A percentile compares a stretch with the other conserved stretches of the same genome.
These are phyloP conservation scores for Lacanobia oleracea DNA, from an alignment of 2,888 invertebrate genomes.

Conservation along the genomic window DNA sequence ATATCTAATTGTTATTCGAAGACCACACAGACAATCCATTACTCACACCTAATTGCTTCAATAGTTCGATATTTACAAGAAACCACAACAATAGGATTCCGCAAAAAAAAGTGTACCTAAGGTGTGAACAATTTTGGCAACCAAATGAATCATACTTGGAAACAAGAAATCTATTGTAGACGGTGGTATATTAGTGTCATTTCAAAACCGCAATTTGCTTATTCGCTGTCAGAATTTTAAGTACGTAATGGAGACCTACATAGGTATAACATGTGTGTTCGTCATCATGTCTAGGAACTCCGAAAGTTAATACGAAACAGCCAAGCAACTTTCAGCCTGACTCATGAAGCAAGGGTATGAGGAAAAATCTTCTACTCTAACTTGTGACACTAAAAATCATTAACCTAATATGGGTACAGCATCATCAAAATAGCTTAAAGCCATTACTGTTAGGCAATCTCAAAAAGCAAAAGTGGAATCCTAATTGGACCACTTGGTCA, in stretches of 20 bases:
- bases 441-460: too few relatives aligned
- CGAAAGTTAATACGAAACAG: not conserved
- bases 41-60: conserved; percentile 40
- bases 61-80: conserved; percentile 11
- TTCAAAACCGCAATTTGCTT: conserved; percentile 35
- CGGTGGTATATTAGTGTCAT: conserved; percentile 36
- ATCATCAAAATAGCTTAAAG: too few relatives aligned
- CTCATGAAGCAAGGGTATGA: not conserved
- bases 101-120: conserved; percentile 15
- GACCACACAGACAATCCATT: conserved; percentile 19
- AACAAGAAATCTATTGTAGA: conserved; percentile 27
- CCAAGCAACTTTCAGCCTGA: not conserved
- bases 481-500: too few relatives aligned
- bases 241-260: conserved; percentile 6
- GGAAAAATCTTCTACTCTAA: not conserved
- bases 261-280: not conserved
- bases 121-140: conserved; percentile 36
- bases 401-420: too few relatives aligned
- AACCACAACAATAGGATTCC: conserved; percentile 46
- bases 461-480: too few relatives aligned
- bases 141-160: conserved; percentile 43
- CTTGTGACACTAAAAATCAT: too few relatives aligned
- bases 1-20: conserved; percentile 1
- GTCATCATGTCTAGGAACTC: not conserved
- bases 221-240: conserved; percentile 43